phyloP scores from a whole-genome alignment of 2,888 invertebrate genomes.

The Oscheius sp. region DNA sequence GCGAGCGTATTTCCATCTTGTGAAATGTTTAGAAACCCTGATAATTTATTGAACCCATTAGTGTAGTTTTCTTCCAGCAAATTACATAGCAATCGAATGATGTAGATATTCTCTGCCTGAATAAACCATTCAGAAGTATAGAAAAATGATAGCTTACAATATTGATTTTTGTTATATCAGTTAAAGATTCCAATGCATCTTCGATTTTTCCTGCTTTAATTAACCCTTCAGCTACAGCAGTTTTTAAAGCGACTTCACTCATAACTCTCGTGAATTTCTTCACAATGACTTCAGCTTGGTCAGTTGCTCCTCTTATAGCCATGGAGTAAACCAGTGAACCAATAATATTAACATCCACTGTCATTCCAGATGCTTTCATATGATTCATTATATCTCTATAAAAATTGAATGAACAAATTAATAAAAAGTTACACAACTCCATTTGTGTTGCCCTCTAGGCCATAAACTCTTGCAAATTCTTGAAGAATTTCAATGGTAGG shows the following conservation, averaged over 20 bases:
- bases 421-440: conserved; percentile 21
- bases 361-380: conserved; percentile 2
- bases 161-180: neutral
- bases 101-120: conserved; percentile 8
- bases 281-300: conserved; percentile 3
- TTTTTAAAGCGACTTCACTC: neutral
- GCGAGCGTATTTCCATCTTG: conserved; percentile 6
- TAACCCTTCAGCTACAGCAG: conserved; percentile 2
- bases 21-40: neutral
- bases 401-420: neutral
- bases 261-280: conserved; percentile 10
- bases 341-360: conserved; percentile 6
- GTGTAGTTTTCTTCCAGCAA: neutral
- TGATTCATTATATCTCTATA: conserved; percentile 27
- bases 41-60: conserved; percentile 12
- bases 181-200: neutral
- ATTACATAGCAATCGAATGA: neutral
- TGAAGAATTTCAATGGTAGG: conserved; percentile 13
- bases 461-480: conserved; percentile 24
- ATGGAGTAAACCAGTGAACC: conserved; percentile 7
- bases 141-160: neutral
- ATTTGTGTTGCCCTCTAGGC: conserved; percentile 16
- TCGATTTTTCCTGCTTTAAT: neutral
- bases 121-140: no score
- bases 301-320: neutral